These are phyloP conservation scores for Corydoras maculifer DNA, from an alignment of 2,113 vertebrate genomes.

Conservation along the genomic window DNA sequence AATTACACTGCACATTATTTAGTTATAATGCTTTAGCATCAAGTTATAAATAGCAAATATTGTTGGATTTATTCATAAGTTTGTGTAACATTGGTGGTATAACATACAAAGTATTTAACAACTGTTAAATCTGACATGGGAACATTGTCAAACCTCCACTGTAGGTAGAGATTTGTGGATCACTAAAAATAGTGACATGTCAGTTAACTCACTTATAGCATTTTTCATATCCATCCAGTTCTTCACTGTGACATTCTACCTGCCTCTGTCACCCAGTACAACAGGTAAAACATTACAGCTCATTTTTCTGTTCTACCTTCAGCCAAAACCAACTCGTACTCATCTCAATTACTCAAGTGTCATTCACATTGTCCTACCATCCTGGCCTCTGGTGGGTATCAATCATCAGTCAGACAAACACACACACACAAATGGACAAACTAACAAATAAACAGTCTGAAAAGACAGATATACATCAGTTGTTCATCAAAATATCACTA, in stretches of 20 bases:
- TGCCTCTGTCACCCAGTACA: slow-evolving; percentile 16
- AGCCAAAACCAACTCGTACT: slow-evolving; percentile 45
- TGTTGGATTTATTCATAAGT: too few species aligned
- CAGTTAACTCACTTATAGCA: not conserved
- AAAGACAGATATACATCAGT: too few species aligned
- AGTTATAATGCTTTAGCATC: too few species aligned
- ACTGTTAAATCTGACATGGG: too few species aligned
- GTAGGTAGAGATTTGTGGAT: not conserved
- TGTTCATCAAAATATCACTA: too few species aligned
- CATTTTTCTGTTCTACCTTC: slow-evolving; percentile 16
- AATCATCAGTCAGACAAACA: slow-evolving; percentile 2
- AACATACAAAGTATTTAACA: too few species aligned
- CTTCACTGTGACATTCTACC: slow-evolving; percentile 16
- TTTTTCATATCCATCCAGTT: not conserved
- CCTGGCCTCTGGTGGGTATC: slow-evolving; percentile 22
- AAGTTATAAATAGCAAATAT: too few species aligned
- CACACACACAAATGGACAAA: not conserved
- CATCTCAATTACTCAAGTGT: slow-evolving; percentile 50
- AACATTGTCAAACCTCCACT: not conserved
- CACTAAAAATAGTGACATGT: not conserved
- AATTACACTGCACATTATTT: too few species aligned
- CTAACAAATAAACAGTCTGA: slow-evolving; percentile 1
- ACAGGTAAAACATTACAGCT: not conserved
- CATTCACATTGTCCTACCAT: slow-evolving; percentile 41
- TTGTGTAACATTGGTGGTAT: too few species aligned